A percentile compares a stretch with the other conserved stretches of the same genome.
Conservation (phyloP, 2,113 vertebrate genomes). For the human (Homo sapiens) region DNA sequence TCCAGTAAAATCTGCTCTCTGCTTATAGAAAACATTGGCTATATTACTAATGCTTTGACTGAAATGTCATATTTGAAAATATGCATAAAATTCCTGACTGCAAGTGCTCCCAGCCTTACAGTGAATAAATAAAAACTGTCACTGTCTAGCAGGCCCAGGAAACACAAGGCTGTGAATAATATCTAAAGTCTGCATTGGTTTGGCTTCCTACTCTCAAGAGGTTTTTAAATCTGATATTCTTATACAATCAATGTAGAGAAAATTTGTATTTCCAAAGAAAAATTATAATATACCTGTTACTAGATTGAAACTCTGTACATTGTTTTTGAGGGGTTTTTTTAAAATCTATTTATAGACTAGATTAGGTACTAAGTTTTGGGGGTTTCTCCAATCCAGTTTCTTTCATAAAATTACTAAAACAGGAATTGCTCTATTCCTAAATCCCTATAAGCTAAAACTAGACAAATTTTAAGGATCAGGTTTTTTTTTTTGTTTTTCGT, state of each 20-base stretch:
- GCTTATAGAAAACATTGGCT: not conserved
- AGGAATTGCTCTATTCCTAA: not conserved
- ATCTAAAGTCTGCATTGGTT: not conserved
- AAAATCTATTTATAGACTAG: not conserved
- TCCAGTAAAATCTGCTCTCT: not conserved
- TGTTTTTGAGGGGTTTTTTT: not conserved
- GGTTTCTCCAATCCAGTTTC: not conserved
- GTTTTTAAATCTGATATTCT: not conserved
- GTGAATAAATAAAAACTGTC: not conserved
- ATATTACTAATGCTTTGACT: not conserved
- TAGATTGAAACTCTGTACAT: not conserved
- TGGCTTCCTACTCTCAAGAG: not conserved
- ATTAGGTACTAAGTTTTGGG: not conserved
- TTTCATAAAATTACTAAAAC: not conserved
- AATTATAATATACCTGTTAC: not conserved
- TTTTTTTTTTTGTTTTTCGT: too few species aligned
- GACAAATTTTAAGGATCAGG: not conserved
- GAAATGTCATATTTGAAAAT: not conserved
- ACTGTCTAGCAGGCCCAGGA: not conserved
- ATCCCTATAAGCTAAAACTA: not conserved
- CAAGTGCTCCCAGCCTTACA: not conserved
- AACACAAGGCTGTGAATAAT: not conserved
- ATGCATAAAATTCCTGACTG: not conserved
- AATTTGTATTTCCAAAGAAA: not conserved
- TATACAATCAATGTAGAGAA: not conserved